Evolutionary conservation across 2,113 vertebrate species (phyloP).

Genomic region (Chiloscyllium plagiosum): DNA sequence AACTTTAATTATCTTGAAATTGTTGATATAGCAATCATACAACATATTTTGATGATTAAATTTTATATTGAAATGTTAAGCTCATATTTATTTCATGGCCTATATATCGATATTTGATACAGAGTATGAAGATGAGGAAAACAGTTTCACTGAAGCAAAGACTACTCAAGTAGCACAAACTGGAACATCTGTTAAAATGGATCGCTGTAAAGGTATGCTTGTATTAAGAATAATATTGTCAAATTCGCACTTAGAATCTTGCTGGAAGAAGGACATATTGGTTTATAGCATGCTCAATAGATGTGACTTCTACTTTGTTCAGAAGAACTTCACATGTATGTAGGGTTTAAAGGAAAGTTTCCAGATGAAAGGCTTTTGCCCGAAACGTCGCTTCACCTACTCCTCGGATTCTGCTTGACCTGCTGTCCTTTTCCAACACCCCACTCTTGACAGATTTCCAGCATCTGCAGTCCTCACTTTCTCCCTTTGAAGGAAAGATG

Average conservation of each 20-base stretch:
- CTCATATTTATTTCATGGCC: background rate
- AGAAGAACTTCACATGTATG: background rate
- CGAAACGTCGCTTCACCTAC: too few relatives aligned
- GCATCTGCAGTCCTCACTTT: too few relatives aligned
- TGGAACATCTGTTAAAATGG: background rate
- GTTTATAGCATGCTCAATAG: background rate
- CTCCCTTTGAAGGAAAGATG: background rate
- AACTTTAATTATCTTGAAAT: background rate
- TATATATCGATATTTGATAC: background rate
- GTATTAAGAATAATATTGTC: background rate
- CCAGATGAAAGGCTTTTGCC: too few relatives aligned
- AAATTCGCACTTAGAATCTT: background rate
- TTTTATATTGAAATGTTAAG: background rate
- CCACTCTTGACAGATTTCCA: too few relatives aligned
- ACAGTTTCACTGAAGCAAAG: background rate
- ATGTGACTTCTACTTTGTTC: background rate
- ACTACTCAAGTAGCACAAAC: background rate
- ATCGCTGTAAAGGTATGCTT: conserved; percentile 3
- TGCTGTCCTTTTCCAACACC: too few relatives aligned
- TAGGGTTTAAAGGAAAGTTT: background rate
- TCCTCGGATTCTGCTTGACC: too few relatives aligned
- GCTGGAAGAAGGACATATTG: background rate
- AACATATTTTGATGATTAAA: background rate
- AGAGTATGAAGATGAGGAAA: conserved; percentile 4
- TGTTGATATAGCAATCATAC: background rate